Conservation (phyloP, 1,140 invertebrate genomes). For the Drosophila tropicalis region DNA sequence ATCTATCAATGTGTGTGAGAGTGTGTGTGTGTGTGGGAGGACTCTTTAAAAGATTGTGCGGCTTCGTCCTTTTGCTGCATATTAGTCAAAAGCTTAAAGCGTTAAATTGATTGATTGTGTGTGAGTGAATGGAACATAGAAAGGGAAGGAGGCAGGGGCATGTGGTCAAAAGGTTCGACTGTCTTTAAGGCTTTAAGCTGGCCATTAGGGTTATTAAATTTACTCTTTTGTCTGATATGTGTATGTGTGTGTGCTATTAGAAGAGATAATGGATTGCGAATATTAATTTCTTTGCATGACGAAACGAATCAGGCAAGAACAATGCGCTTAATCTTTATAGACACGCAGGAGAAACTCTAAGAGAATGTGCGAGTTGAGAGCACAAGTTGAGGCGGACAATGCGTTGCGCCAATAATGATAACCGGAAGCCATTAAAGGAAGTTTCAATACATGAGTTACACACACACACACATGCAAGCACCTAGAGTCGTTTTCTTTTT, state of each 20-base stretch:
- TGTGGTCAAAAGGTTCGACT: slow-evolving; percentile 44
- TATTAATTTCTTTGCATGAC: slow-evolving; percentile 81
- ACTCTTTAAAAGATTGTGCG: slow-evolving; percentile 71
- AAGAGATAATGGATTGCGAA: slow-evolving; percentile 77
- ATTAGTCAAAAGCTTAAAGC: slow-evolving; percentile 77
- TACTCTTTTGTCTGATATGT: slow-evolving; percentile 26
- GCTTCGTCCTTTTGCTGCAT: slow-evolving; percentile 48
- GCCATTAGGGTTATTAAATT: slow-evolving; percentile 76
- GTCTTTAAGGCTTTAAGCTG: slow-evolving; percentile 74
- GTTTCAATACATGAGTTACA: slow-evolving; percentile 72
- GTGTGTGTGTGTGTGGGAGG: slow-evolving; percentile 32
- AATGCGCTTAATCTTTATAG: slow-evolving; percentile 79
- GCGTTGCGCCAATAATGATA: slow-evolving; percentile 76
- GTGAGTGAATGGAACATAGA: background rate
- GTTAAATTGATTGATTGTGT: slow-evolving; percentile 78
- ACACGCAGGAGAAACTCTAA: slow-evolving; percentile 54
- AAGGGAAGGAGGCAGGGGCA: background rate
- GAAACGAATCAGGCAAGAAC: slow-evolving; percentile 75
- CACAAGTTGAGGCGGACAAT: slow-evolving; percentile 43
- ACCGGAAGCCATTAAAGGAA: slow-evolving; percentile 82
- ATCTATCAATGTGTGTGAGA: slow-evolving; percentile 66
- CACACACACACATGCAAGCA: slow-evolving; percentile 35
- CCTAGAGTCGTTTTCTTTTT: slow-evolving; percentile 40
- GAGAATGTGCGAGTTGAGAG: slow-evolving; percentile 11
- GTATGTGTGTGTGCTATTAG: slow-evolving; percentile 57